Evolutionary conservation across 2,888 invertebrate genomes (phyloP).

Genomic region (Himalopsyche kuldschensis): DNA sequence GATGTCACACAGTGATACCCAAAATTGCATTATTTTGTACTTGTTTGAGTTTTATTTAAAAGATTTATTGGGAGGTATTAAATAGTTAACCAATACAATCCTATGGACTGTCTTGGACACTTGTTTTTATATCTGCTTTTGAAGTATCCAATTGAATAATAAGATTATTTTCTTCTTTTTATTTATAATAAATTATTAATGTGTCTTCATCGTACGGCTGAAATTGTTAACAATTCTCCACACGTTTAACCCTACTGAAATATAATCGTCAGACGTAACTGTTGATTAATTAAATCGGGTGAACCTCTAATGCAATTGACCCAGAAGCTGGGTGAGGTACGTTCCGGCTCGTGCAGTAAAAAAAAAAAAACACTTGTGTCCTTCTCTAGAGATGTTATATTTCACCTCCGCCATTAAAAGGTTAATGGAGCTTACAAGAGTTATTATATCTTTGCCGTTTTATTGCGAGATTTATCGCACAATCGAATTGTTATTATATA

Average conservation of each 20-base stretch:
- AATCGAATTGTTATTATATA: not conserved
- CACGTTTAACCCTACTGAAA: not conserved
- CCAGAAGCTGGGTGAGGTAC: constrained; percentile 8
- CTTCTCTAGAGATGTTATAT: not conserved
- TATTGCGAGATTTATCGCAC: not conserved
- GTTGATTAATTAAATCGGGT: constrained; percentile 26
- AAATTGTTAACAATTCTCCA: not conserved
- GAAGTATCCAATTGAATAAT: too few relatives aligned
- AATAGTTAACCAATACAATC: too few relatives aligned
- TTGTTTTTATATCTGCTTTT: too few relatives aligned
- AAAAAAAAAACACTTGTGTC: constrained; percentile 5
- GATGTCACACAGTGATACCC: too few relatives aligned
- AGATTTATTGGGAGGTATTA: too few relatives aligned
- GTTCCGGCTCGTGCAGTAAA: not conserved
- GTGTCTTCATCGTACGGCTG: too few relatives aligned
- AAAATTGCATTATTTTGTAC: too few relatives aligned
- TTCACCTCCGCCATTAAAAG: constrained; percentile 28
- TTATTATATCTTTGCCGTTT: not conserved
- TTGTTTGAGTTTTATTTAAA: too few relatives aligned
- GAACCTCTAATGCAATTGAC: constrained; percentile 25
- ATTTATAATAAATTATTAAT: too few relatives aligned
- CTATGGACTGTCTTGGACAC: too few relatives aligned
- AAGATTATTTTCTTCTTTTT: too few relatives aligned
- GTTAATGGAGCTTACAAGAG: constrained; percentile 8
- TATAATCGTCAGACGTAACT: not conserved